Evolutionary conservation across 2,797 vertebrate species (phyloP).

Genomic region (Notolepis coatsorum): DNA sequence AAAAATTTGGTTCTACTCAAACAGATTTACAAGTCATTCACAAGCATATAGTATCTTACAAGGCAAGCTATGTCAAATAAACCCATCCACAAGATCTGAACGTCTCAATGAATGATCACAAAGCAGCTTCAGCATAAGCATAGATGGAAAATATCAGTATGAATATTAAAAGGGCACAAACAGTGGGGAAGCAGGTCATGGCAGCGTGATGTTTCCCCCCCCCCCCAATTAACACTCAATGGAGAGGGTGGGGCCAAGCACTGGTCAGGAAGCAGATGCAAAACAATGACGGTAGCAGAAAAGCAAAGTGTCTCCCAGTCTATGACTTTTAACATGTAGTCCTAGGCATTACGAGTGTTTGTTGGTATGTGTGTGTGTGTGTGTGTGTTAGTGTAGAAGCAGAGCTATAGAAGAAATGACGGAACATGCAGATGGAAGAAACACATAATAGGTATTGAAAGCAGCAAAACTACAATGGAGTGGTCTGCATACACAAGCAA

Average conservation of each 20-base stretch:
- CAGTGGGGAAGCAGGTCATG: constrained; percentile 39
- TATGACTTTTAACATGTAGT: constrained; percentile 19
- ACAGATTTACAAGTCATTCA: background rate
- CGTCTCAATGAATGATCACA: constrained; percentile 10
- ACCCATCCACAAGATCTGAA: constrained; percentile 15
- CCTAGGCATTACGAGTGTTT: no score
- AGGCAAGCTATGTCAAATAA: no score
- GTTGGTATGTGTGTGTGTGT: constrained; percentile 29
- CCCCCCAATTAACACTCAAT: constrained; percentile 24
- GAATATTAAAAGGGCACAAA: constrained; percentile 21
- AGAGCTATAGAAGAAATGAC: constrained; percentile 35
- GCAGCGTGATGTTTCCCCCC: constrained; percentile 26
- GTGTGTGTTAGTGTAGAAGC: constrained; percentile 14
- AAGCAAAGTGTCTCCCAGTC: constrained; percentile 21
- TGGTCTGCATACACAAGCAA: constrained; percentile 2
- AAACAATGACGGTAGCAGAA: no score
- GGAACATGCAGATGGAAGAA: constrained; percentile 50
- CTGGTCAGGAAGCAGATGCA: no score
- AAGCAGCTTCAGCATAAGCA: constrained; percentile 22
- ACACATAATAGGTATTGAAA: constrained; percentile 19
- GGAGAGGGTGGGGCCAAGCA: constrained; percentile 8
- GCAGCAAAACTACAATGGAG: constrained; percentile 19
- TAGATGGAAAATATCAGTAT: constrained; percentile 11
- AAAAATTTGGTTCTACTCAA: no score
- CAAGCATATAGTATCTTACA: no score